Evolutionary conservation across 2,113 vertebrate genomes (phyloP).

Genomic region (Chlamydotis undulata): DNA sequence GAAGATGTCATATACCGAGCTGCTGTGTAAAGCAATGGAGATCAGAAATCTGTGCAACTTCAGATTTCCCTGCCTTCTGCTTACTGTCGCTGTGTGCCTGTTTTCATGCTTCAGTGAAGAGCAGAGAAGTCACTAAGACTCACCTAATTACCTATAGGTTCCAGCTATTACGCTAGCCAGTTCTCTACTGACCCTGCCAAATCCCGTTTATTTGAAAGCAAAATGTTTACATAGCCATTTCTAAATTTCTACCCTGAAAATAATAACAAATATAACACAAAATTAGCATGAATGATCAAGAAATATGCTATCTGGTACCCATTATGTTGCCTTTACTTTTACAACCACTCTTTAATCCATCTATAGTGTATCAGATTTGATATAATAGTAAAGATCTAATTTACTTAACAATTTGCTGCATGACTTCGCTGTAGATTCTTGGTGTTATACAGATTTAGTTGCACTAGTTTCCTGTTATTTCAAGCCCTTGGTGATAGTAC

Average conservation of each 20-base stretch:
- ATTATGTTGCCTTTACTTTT: not conserved
- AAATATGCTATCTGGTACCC: not conserved
- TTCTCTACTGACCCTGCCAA: conserved; percentile 12
- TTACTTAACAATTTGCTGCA: not conserved
- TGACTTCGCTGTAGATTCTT: not conserved
- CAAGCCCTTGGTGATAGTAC: not conserved
- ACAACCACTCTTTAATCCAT: not conserved
- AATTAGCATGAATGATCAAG: not conserved
- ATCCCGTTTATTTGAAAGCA: not conserved
- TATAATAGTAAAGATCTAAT: not conserved
- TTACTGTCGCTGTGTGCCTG: not conserved
- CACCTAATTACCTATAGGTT: conserved; percentile 7
- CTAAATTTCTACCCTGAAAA: not conserved
- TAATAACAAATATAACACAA: not conserved
- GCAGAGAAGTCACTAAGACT: not conserved
- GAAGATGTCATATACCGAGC: not conserved
- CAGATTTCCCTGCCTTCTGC: not conserved
- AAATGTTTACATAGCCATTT: conserved; percentile 21
- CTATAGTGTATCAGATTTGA: not conserved
- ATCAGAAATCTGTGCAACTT: not conserved
- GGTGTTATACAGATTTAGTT: not conserved
- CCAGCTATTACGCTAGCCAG: conserved; percentile 3
- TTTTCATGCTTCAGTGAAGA: not conserved
- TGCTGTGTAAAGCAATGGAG: not conserved
- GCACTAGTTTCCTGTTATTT: not conserved